Percentiles rank a stretch among this genome's conserved stretches.
Conservation (phyloP, 2,888 invertebrate species). For the Scelioninae gen. 1 region DNA sequence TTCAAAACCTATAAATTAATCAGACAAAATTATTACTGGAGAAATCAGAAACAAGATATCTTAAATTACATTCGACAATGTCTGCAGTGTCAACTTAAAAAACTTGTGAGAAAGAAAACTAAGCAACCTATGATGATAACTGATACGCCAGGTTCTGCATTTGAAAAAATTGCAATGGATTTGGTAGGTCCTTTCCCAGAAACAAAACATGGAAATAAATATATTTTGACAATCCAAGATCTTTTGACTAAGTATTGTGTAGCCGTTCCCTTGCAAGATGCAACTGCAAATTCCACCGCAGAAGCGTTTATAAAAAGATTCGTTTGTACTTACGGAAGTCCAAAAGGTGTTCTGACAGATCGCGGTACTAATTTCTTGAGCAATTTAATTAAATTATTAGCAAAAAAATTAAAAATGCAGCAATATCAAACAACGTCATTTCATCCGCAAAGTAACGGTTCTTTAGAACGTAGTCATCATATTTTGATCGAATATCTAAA, state of each 20-base stretch:
- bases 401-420: conserved; percentile 9
- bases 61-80: neutral
- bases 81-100: neutral
- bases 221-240: neutral
- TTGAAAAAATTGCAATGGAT: conserved; percentile 4
- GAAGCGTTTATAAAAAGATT: conserved; percentile 3
- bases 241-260: neutral
- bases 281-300: neutral
- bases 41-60: neutral
- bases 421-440: conserved; percentile 19
- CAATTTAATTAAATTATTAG: conserved; percentile 3
- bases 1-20: conserved; percentile 14
- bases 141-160: neutral
- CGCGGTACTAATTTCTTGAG: neutral
- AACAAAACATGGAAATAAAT: neutral
- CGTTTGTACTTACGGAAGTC: neutral
- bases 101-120: neutral
- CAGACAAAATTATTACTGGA: conserved; percentile 1
- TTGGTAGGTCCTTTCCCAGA: neutral
- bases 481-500: no score
- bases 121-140: conserved; percentile 1
- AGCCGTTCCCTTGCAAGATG: neutral
- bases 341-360: no score
- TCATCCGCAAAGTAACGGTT: conserved; percentile 5
- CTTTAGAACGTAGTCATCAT: conserved; percentile 2